A percentile compares a stretch with the other conserved stretches of the same genome.
Conservation (phyloP, 1,140 invertebrate genomes). For the Heliothis virescens region DNA sequence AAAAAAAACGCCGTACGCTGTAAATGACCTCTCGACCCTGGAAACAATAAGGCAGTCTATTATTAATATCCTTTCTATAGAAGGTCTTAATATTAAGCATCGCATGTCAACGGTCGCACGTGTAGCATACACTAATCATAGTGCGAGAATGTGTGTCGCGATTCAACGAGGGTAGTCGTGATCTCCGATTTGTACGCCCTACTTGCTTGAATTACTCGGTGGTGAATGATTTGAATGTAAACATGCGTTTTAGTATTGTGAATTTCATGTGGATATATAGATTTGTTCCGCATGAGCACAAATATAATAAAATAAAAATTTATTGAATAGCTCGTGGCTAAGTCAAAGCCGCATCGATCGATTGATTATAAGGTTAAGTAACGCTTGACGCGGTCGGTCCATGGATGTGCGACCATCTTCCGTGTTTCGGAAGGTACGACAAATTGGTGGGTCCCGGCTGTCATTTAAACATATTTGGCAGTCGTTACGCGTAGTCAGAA, state of each 20-base stretch:
- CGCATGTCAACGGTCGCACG: slow-evolving; percentile 30
- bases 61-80: slow-evolving; percentile 2
- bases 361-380: too few relatives aligned
- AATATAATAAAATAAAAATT: too few relatives aligned
- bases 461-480: too few relatives aligned
- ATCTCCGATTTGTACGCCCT: slow-evolving; percentile 48
- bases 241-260: neutral
- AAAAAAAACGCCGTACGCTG: too few relatives aligned
- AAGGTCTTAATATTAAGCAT: slow-evolving; percentile 30
- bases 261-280: neutral
- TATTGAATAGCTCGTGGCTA: too few relatives aligned
- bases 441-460: too few relatives aligned
- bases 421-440: too few relatives aligned
- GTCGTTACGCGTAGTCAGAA: too few relatives aligned
- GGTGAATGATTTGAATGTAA: neutral
- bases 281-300: too few relatives aligned
- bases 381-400: too few relatives aligned
- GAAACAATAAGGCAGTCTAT: slow-evolving; percentile 6
- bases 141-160: slow-evolving; percentile 27
- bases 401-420: too few relatives aligned
- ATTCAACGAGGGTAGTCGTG: slow-evolving; percentile 43
- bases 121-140: slow-evolving; percentile 36
- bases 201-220: slow-evolving; percentile 25
- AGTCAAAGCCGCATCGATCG: too few relatives aligned
- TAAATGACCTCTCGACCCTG: neutral